A percentile compares a stretch with the other conserved stretches of the same genome.
Conservation (phyloP, 2,797 vertebrate genomes). For the Pangasius djambal region DNA sequence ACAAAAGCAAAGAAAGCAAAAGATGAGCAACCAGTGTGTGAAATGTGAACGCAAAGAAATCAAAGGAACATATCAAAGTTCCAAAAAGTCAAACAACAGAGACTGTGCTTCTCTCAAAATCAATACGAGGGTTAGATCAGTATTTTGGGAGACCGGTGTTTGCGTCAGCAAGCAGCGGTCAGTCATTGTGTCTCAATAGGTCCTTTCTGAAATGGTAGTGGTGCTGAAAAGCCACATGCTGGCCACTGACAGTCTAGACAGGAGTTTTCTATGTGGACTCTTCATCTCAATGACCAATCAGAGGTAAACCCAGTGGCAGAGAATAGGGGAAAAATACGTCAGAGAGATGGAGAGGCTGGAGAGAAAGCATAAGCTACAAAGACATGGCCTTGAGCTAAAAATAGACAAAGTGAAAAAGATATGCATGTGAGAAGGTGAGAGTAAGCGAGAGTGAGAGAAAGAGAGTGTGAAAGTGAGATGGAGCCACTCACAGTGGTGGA, state of each 20-base stretch:
- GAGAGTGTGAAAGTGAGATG: conserved; percentile 11
- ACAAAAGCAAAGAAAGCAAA: conserved; percentile 41
- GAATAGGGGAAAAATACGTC: background rate
- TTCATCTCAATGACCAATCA: conserved; percentile 27
- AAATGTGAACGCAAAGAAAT: conserved; percentile 4
- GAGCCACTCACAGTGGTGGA: conserved; percentile 83
- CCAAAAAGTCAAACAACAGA: conserved; percentile 31
- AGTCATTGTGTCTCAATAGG: conserved; percentile 56
- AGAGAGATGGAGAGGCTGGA: background rate
- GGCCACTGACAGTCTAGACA: conserved; percentile 53
- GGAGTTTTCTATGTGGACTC: conserved; percentile 55
- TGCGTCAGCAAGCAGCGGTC: conserved; percentile 52
- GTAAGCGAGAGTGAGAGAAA: background rate
- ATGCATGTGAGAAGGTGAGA: background rate
- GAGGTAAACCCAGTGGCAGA: conserved; percentile 4
- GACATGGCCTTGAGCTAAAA: background rate
- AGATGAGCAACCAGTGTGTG: conserved; percentile 39
- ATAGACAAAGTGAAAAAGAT: conserved; percentile 3
- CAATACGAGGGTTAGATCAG: conserved; percentile 19
- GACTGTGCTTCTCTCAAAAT: conserved; percentile 35
- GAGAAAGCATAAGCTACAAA: background rate
- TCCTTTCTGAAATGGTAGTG: conserved; percentile 53
- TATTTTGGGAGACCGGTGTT: conserved; percentile 15
- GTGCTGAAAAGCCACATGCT: conserved; percentile 51
- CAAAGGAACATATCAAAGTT: background rate